Base-by-base conservation (phyloP, 2,113 vertebrate species). In the Rhodinocichla rosea region DNA sequence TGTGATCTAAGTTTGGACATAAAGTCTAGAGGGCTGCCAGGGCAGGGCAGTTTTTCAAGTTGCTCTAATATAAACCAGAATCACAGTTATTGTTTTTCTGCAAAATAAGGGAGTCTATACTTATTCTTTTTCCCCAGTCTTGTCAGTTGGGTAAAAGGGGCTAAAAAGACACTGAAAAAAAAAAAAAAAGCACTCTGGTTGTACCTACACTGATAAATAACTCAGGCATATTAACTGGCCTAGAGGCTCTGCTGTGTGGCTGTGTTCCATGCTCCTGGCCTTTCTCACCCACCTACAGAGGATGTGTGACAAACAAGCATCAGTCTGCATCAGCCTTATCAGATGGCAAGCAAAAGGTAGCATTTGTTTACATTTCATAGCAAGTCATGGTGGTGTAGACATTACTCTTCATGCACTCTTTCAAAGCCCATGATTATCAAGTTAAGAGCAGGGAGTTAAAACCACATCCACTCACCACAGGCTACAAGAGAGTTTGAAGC, bases 41-140 rank as follows among this genome's bases (percentile, higher is more conserved):
- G 50, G 44, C 45, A 89, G 53, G 53, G 47, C 57, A 83, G 21
- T 23, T 86, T 79, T 79, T 57, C 5, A 7, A 37, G 59, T 26
- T 86, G 37, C 55, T 88, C 50, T 88, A 74, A 76, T 62, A 69
- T 8, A 52, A 76, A 65, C 59, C 67, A 90, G 78, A 85, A 80
- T 62, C 64, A 45, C 1, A 1, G 55, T 37, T 85, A 49, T 13
- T 59, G 65, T 32, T 89, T 42, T 87, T 90, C 59, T 74, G 63
- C 42, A 65, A 92, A 83, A 76, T 37, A 85, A 65, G 33, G 0
- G 0, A 73, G 28, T 65, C 47, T 76, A n/a, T 19, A 24, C 19
- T 76, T 87, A 52, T 3, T 49, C 28, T 78, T 89, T 89, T 82
- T 87, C 7, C 24, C 45, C 28, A 30, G 14, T 32, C 18, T 19